Conservation (phyloP, 2,113 vertebrate genomes). For the Emydura subglobosa region DNA sequence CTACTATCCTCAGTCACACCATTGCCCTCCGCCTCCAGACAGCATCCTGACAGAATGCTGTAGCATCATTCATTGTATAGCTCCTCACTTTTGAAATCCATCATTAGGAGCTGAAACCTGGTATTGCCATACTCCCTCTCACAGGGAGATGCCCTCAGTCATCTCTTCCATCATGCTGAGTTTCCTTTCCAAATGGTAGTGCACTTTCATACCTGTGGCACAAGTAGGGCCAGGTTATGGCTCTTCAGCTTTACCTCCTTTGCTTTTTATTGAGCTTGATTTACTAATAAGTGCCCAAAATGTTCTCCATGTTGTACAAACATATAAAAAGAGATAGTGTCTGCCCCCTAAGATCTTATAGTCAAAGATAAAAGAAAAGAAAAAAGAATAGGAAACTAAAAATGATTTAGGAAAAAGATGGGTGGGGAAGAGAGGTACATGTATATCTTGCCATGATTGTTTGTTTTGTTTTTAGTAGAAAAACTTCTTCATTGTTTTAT, state of each 20-base stretch:
- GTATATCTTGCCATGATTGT: not conserved
- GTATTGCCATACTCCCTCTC: not conserved
- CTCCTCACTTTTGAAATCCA: not conserved
- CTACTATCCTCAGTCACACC: not conserved
- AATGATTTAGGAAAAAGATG: not conserved
- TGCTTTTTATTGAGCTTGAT: not conserved
- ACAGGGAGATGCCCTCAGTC: not conserved
- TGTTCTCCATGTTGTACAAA: not conserved
- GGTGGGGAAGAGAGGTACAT: not conserved
- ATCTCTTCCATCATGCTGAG: not conserved
- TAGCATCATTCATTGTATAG: not conserved
- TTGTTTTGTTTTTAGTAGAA: not conserved
- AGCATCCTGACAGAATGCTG: not conserved
- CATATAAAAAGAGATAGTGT: not conserved
- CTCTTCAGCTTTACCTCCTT: not conserved
- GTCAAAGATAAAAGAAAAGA: not conserved
- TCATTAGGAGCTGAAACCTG: not conserved
- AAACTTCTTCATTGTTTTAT: not conserved
- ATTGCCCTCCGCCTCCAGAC: not conserved
- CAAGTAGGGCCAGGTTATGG: not conserved
- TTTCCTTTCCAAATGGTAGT: not conserved
- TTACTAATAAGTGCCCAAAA: not conserved
- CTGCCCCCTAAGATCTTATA: not conserved
- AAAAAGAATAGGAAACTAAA: no score
- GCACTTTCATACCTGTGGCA: not conserved